phyloP scores from a whole-genome alignment of 2,888 invertebrate genomes.

The Nasonia oneida region DNA sequence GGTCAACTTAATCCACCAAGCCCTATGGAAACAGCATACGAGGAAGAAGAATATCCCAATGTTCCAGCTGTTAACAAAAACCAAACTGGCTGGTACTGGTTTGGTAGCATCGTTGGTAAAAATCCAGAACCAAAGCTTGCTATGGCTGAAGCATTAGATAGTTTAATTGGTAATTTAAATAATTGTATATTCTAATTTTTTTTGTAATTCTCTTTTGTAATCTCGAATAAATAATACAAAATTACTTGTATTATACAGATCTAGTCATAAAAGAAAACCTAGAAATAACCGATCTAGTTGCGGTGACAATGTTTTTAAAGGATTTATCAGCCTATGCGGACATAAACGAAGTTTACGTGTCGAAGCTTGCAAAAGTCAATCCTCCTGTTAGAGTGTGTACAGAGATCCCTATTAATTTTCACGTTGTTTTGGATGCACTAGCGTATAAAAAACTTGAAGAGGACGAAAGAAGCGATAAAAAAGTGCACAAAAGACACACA shows the following conservation, averaged over 20 bases:
- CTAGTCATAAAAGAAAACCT: constrained; percentile 75
- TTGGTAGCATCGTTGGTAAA: constrained; percentile 89
- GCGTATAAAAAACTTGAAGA: constrained; percentile 80
- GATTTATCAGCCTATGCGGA: constrained; percentile 90
- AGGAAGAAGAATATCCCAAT: constrained; percentile 83
- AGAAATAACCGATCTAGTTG: constrained; percentile 84
- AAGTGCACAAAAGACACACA: constrained; percentile 82
- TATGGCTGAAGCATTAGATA: constrained; percentile 86
- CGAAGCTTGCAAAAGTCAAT: constrained; percentile 87
- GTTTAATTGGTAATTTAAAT: constrained; percentile 83
- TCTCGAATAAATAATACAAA: not conserved
- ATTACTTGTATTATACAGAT: constrained; percentile 65
- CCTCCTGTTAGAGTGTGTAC: constrained; percentile 94
- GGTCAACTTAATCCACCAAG: constrained; percentile 79
- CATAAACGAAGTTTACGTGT: constrained; percentile 89
- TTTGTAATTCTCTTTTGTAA: constrained; percentile 55
- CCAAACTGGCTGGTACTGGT: constrained; percentile 91
- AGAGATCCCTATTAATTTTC: constrained; percentile 88
- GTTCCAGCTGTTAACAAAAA: constrained; percentile 84
- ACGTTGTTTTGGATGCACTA: constrained; percentile 89
- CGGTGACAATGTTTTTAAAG: constrained; percentile 91
- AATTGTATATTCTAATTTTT: constrained; percentile 65
- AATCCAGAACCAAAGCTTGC: constrained; percentile 84
- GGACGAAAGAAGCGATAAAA: constrained; percentile 68
- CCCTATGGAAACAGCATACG: constrained; percentile 81